Evolutionary conservation across 2,888 invertebrate species (phyloP), one percentile per base, ranked within the genome.

Genomic region (Platycheirus rosarum): DNA sequence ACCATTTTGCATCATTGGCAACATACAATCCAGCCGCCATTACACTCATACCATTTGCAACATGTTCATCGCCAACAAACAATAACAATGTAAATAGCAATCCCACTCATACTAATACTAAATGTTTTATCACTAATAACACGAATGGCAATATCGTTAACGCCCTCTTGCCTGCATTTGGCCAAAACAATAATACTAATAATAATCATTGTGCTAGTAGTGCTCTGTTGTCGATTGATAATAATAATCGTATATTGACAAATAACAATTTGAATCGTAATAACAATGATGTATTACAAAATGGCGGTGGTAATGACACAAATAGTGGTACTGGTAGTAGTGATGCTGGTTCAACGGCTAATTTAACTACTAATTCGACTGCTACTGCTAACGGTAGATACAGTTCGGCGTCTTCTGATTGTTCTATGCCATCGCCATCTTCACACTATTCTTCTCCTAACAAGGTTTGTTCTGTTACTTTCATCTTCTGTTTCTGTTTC

Each of bases 371-470:
- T 85, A 86, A 86, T 88, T 86, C 75, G 85, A 86, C 78, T 85
- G 85, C 86, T 88, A 87, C 86, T 87, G 87, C 85, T 66, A 87
- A 87, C 86, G 88, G 88, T 89, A 89, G 88, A 86, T 89, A 88
- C 88, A 90, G 90, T 88, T 89, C 90, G 89, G 88, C 90, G 88
- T 90, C 90, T 89, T 90, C 90, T 89, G 90, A 90, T 89, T 90
- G 89, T 87, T 90, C 86, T 90, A 90, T 90, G 90, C 88, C 89
- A 89, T 90, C 90, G 89, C 89, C 90, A 89, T 89, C 89, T 88
- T 90, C 89, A 89, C 89, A 90, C 89, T 89, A 90, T 89, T 89
- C 90, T 89, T 90, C 89, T 89, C 89, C 90, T 90, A 89, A 90
- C 88, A 90, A 90, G 90, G 90, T 90, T 90, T 89, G 89, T 89